Conservation (phyloP, 2,797 vertebrate genomes). For the Mus minutoides region DNA sequence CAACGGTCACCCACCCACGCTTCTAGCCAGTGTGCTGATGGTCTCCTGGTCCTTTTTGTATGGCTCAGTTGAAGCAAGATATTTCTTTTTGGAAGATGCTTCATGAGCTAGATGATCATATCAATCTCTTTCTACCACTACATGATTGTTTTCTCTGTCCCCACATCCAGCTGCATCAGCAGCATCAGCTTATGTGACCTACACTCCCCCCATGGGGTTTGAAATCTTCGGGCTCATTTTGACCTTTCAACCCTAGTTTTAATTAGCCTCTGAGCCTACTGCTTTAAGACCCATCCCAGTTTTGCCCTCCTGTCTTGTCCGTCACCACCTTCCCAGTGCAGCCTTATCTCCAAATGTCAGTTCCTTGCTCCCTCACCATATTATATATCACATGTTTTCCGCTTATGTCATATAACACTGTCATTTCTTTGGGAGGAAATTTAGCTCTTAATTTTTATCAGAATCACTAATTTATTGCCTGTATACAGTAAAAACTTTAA, state of each 20-base stretch:
- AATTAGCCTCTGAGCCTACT: neutral
- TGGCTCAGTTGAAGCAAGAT: neutral
- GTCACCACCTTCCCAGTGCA: neutral
- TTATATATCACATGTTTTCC: neutral
- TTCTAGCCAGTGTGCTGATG: neutral
- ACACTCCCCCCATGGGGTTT: neutral
- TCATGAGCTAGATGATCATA: neutral
- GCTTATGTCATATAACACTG: neutral
- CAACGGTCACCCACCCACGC: neutral
- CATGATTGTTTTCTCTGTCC: neutral
- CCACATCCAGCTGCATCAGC: neutral
- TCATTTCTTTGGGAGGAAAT: neutral
- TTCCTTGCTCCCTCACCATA: neutral
- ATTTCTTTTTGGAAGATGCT: neutral
- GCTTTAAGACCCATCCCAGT: neutral
- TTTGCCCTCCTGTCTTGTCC: neutral
- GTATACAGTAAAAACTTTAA: neutral
- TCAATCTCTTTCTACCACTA: neutral
- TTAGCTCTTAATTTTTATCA: constrained; percentile 25
- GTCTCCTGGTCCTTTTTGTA: neutral
- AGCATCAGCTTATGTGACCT: neutral
- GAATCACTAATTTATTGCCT: constrained; percentile 2
- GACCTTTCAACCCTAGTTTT: neutral
- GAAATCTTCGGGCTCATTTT: neutral
- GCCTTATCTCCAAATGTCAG: neutral